phyloP scores from a whole-genome alignment of 2,797 vertebrate genomes.

The Phaenicophaeus curvirostris region DNA sequence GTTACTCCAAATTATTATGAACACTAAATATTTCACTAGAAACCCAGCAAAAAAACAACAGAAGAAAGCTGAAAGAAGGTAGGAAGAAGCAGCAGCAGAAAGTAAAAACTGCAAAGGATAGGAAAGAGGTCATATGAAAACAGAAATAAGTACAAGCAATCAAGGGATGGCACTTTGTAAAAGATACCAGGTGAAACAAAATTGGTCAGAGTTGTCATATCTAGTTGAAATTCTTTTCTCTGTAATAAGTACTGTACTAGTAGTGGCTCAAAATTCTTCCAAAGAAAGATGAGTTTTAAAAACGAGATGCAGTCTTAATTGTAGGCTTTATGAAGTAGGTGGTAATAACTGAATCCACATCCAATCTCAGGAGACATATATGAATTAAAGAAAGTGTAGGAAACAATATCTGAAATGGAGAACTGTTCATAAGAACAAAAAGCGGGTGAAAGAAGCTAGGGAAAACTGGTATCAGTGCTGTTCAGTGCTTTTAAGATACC shows the following conservation, averaged over 20 bases:
- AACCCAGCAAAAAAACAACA: not conserved
- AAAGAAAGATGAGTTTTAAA: not conserved
- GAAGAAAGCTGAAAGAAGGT: not conserved
- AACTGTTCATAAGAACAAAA: not conserved
- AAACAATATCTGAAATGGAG: not conserved
- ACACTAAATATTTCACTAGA: not conserved
- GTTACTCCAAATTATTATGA: not conserved
- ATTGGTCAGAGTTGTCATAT: not conserved
- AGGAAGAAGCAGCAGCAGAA: not conserved
- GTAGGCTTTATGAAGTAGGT: not conserved
- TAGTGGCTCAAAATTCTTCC: not conserved
- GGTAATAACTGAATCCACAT: not conserved
- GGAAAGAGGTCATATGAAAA: not conserved
- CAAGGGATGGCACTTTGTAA: not conserved
- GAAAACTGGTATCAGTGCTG: not conserved
- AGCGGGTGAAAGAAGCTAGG: not conserved
- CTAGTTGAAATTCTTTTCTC: not conserved
- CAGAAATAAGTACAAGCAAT: conserved; percentile 13
- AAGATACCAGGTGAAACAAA: not conserved
- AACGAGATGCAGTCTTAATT: not conserved
- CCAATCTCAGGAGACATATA: not conserved
- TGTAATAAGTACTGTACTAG: not conserved
- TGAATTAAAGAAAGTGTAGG: not conserved
- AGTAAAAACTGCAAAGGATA: not conserved
- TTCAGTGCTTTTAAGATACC: not conserved